Conservation (phyloP, 2,888 invertebrate species). For the Ceramica pisi region DNA sequence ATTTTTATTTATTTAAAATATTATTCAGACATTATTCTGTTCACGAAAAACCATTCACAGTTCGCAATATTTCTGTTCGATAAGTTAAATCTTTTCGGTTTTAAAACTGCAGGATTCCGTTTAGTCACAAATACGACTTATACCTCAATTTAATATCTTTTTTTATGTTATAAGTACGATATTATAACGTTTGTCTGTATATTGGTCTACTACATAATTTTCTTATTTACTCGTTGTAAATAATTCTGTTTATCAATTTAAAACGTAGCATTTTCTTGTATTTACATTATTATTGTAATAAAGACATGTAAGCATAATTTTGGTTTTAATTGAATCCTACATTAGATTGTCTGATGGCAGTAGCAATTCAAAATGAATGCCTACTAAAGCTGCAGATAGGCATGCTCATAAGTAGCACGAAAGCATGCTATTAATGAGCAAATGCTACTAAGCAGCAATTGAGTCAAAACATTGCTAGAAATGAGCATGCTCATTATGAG, state of each 20-base stretch:
- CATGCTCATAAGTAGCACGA: too few relatives aligned
- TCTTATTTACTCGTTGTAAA: slow-evolving; percentile 63
- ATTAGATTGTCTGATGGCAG: background rate
- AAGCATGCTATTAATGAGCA: too few relatives aligned
- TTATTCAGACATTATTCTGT: slow-evolving; percentile 10
- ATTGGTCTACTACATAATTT: slow-evolving; percentile 49
- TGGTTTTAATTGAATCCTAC: slow-evolving; percentile 1
- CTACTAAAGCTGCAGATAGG: too few relatives aligned
- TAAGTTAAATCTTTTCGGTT: slow-evolving; percentile 1
- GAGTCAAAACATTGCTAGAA: too few relatives aligned
- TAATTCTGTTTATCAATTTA: slow-evolving; percentile 63
- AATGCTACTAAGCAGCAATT: too few relatives aligned
- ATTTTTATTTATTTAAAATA: slow-evolving; percentile 20
- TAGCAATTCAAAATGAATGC: background rate
- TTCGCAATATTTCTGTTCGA: slow-evolving; percentile 13
- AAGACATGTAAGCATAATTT: slow-evolving; percentile 54
- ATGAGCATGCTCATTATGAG: too few relatives aligned
- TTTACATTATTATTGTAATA: slow-evolving; percentile 61
- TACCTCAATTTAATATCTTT: slow-evolving; percentile 41
- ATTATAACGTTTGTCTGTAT: slow-evolving; percentile 16
- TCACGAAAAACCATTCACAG: slow-evolving; percentile 19
- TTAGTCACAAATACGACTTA: slow-evolving; percentile 19
- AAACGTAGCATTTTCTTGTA: slow-evolving; percentile 54
- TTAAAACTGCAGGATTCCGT: background rate
- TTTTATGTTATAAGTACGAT: slow-evolving; percentile 9